phyloP scores from a whole-genome alignment of 2,888 invertebrate species.

The Sericinus montela region DNA sequence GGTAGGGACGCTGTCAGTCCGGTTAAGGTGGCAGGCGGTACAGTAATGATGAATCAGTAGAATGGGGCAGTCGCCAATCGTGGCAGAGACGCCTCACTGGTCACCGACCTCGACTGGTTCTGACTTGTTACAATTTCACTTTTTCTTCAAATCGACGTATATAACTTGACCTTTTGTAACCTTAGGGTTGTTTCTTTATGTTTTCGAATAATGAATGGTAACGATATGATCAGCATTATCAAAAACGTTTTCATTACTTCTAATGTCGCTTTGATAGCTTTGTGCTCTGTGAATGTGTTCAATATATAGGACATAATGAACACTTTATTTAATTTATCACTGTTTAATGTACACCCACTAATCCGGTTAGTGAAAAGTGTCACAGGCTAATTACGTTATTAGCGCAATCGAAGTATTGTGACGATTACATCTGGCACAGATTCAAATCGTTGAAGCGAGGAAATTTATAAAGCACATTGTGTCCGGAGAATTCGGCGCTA shows the following conservation, averaged over 20 bases:
- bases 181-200: no score
- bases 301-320: neutral
- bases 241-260: no score
- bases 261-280: neutral
- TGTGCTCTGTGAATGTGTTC: no score
- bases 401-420: slow-evolving; percentile 1
- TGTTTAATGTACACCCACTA: neutral
- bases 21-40: slow-evolving; percentile 41
- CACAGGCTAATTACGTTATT: slow-evolving; percentile 8
- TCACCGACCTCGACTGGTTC: slow-evolving; percentile 75
- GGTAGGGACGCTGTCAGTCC: slow-evolving; percentile 31
- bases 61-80: slow-evolving; percentile 53
- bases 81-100: slow-evolving; percentile 46
- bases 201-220: no score
- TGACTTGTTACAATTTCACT: slow-evolving; percentile 74
- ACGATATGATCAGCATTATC: no score
- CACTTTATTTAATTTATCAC: no score
- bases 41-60: slow-evolving; percentile 59
- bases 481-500: slow-evolving; percentile 42
- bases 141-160: slow-evolving; percentile 46
- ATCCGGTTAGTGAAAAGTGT: slow-evolving; percentile 2
- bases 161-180: slow-evolving; percentile 13
- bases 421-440: slow-evolving; percentile 40
- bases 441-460: slow-evolving; percentile 41
- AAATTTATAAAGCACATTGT: slow-evolving; percentile 39